Base-by-base conservation (phyloP, 1,140 invertebrate genomes). In the Dufourea novaeangliae region DNA sequence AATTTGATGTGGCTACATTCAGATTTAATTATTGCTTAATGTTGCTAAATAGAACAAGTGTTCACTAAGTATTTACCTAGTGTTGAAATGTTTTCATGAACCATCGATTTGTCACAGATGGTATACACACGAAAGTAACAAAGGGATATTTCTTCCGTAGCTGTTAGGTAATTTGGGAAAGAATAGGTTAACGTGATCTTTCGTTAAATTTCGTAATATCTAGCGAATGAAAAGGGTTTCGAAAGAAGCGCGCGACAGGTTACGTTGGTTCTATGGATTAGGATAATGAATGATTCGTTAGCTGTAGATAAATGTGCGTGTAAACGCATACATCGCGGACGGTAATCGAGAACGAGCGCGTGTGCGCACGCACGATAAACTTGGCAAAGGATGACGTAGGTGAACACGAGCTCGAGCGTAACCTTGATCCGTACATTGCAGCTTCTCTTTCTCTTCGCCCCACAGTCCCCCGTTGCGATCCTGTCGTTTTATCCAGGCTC, bases 351-450 rank as follows among this genome's bases (percentile, higher is more conserved):
- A 57, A 22, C 64, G 71, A 56, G 34, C 54, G 34, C 22, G 50
- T 78, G 52, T 79, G 75, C 78, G 76, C 69, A 71, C 66, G 82
- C 62, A 74, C 34, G 34, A 72, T 67, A 85, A 82, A 83, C 80
- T 78, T 78, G 50, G 61, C 71, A 62, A 56, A 83, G 80, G 67
- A 82, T 87, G 84, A 84, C 86, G 86, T 86, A 85, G 78, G 57
- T 75, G 50, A 78, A 73, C 66, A 80, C 76, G 41, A 68, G 77
- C 76, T 85, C 80, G 82, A 86, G 87, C 85, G 88, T 90, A 89
- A 90, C 89, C 89, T 90, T 90, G 89, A 89, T 90, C 88, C 83
- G 84, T 63, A 80, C 86, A 84, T 86, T 83, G 86, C 87, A 83
- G 78, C 62, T 69, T 83, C 84, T 78, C 69, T 64, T 71, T 71